Evolutionary conservation across 2,888 invertebrate genomes (phyloP), one percentile per base, ranked within the genome.

Genomic region (Pseudococcus longispinus): DNA sequence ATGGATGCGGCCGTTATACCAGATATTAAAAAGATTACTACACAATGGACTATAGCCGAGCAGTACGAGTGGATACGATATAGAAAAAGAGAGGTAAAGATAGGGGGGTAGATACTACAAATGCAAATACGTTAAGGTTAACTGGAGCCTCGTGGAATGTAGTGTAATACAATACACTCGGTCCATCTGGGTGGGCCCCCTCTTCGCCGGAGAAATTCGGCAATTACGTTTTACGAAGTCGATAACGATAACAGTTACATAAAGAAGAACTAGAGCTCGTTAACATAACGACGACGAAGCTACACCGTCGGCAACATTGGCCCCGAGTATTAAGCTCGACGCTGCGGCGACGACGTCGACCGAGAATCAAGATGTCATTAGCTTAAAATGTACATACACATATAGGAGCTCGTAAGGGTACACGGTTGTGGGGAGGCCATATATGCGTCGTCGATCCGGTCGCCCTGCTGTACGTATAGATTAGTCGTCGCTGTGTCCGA

Each of bases 181-280:
- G 26, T 65, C 26, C 26, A 65, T 26, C 26, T 55, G n/a, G n/a
- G 37, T 37, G 37, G 65, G 9, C 6, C 65, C 65, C 20, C 65
- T 65, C n/a, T n/a, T n/a, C n/a, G 26, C 37, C 37, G 5, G 4
- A 9, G 9, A 65, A 65, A 65, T 65, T 65, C 20, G 65, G 65
- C 65, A 65, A 65, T 65, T 65, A 23, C 65, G 65, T 65, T 65
- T 65, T 26, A 26, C 65, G 65, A 65, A 65, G 65, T 65, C 65
- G 65, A 65, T 65, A 65, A 65, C 65, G 65, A 65, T 65, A 65
- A 65, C 65, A 65, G 65, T 65, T 65, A 65, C 65, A 65, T 65
- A 65, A 65, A 65, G 26, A 65, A 65, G 26, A 65, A 26, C 23
- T 9, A 65, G 13, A 15, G 65, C 65, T 65, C 65, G 65, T 65